Conservation (phyloP, 2,797 vertebrate species). For the Micrastur ruficollis region DNA sequence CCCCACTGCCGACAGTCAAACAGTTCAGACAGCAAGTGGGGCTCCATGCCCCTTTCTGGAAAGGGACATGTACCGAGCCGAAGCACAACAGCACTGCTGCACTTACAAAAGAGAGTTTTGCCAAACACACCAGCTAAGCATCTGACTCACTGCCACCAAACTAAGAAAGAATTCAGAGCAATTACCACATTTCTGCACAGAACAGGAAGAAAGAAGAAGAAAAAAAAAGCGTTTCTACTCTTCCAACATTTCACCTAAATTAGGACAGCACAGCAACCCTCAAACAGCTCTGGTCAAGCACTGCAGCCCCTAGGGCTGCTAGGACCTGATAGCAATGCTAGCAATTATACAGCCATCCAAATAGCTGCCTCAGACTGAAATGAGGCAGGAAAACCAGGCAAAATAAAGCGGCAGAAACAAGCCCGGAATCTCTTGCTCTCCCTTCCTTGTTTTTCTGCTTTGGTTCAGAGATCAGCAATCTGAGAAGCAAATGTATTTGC, state of each 20-base stretch:
- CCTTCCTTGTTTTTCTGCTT: not conserved
- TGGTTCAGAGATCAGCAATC: not conserved
- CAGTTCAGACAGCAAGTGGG: not conserved
- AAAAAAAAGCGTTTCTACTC: not conserved
- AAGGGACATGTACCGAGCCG: not conserved
- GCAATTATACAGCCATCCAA: constrained; percentile 29
- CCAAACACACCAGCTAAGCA: constrained; percentile 9
- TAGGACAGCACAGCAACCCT: constrained; percentile 3
- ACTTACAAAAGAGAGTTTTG: not conserved
- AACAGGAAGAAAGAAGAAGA: not conserved
- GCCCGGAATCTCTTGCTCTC: not conserved
- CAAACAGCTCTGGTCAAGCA: constrained; percentile 31
- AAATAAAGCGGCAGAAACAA: constrained; percentile 1
- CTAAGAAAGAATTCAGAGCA: constrained; percentile 3
- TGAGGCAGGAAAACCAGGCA: not conserved
- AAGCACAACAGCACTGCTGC: not conserved
- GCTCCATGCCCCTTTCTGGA: not conserved
- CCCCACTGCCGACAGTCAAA: not conserved
- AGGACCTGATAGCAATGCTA: constrained; percentile 13
- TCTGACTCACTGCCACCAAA: constrained; percentile 31
- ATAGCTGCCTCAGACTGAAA: constrained; percentile 4
- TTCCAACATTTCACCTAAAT: constrained; percentile 49
- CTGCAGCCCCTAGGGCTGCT: not conserved
- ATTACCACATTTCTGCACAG: not conserved
- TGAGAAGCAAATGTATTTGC: not conserved